These are phyloP conservation scores for Myotis myotis DNA, from an alignment of 2,797 vertebrate species.

Conservation along the genomic window DNA sequence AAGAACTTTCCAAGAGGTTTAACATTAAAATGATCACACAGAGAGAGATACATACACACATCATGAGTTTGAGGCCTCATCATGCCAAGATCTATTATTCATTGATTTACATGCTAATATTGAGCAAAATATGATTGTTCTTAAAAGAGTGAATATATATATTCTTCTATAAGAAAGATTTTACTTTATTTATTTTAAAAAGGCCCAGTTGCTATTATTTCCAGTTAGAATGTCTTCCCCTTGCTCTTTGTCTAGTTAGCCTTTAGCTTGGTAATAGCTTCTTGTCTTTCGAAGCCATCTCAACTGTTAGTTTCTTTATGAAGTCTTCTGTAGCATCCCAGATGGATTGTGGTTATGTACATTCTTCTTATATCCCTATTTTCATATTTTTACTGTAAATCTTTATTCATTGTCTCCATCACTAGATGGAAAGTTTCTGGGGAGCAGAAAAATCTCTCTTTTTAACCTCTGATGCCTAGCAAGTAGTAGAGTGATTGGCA, in stretches of 20 bases:
- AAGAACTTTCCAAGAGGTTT: neutral
- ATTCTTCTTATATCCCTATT: neutral
- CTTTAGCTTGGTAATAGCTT: conserved; percentile 7
- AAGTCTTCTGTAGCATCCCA: neutral
- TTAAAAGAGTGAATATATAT: neutral
- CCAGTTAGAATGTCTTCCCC: neutral
- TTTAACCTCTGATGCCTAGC: neutral
- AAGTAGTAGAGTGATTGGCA: neutral
- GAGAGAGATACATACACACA: neutral
- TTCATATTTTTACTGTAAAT: neutral
- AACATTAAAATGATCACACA: neutral
- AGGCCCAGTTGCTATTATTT: neutral
- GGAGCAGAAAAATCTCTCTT: neutral
- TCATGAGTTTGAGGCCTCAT: neutral
- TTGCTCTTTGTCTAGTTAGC: neutral
- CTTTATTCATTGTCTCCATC: neutral
- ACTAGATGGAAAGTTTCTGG: conserved; percentile 5
- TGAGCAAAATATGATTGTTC: neutral
- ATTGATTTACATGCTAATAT: neutral
- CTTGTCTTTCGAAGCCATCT: neutral
- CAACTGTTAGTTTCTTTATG: neutral
- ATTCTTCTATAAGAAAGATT: neutral
- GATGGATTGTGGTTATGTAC: neutral
- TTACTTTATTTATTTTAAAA: neutral
- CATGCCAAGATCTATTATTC: neutral